Evolutionary conservation across 2,113 vertebrate species (phyloP).

Genomic region (Cryptomyrus ogoouensis): DNA sequence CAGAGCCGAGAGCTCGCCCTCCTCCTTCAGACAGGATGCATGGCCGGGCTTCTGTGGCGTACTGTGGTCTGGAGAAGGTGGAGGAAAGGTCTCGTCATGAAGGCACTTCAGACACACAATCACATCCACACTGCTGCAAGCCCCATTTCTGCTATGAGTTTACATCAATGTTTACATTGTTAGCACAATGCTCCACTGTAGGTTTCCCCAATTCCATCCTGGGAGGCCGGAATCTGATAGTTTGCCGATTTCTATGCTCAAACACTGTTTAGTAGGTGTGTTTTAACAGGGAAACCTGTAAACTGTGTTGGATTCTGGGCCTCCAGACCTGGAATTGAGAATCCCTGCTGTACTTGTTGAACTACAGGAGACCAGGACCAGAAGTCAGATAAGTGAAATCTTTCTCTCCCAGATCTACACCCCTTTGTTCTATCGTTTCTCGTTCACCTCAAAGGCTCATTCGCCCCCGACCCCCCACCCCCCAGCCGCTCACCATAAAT

Average conservation of each 20-base stretch:
- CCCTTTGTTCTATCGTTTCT: not conserved
- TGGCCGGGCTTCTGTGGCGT: slow-evolving; percentile 43
- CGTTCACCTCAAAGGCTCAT: not conserved
- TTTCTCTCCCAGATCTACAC: not conserved
- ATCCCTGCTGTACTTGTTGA: not conserved
- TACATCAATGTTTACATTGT: not conserved
- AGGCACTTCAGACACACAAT: not conserved
- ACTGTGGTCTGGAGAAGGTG: slow-evolving; percentile 43
- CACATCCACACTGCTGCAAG: not conserved
- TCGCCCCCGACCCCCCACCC: too few species aligned
- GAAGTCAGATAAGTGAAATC: not conserved
- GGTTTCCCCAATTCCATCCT: not conserved
- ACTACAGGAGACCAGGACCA: not conserved
- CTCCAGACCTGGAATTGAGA: not conserved
- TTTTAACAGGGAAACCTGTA: not conserved
- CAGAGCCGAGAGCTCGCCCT: slow-evolving; percentile 10
- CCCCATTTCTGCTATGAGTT: not conserved
- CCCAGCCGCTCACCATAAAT: slow-evolving; percentile 46
- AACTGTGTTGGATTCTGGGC: not conserved
- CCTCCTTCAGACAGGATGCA: slow-evolving; percentile 44
- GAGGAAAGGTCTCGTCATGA: not conserved
- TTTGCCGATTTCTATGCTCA: not conserved
- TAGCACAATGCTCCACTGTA: not conserved
- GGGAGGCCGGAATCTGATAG: not conserved
- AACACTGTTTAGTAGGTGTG: not conserved